Evolutionary conservation across 1,140 invertebrate genomes (phyloP).

Genomic region (Zaprionus camerounensis): DNA sequence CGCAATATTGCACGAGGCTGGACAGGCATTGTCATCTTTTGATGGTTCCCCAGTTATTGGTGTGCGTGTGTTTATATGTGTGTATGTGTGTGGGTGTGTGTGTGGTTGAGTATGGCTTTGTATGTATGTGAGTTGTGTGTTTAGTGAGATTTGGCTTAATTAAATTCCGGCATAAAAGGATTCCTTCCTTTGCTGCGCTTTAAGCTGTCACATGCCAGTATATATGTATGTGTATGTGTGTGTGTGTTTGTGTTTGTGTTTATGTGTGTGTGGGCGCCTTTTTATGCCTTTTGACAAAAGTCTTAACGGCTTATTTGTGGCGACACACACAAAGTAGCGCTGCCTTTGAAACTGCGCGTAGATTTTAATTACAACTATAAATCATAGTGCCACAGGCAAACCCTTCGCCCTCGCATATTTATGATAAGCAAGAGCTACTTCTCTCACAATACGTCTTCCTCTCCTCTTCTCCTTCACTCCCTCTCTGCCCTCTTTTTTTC

Average conservation of each 20-base stretch:
- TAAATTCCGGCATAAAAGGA: conserved; percentile 78
- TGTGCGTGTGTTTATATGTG: conserved; percentile 13
- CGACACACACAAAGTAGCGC: conserved; percentile 18
- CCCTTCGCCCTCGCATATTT: conserved; percentile 15
- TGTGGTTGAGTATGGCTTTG: not conserved
- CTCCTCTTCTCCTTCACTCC: not conserved
- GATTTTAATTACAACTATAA: conserved; percentile 81
- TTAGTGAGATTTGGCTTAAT: conserved; percentile 77
- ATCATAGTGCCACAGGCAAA: conserved; percentile 52
- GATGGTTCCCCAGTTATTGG: conserved; percentile 34
- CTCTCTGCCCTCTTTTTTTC: not conserved
- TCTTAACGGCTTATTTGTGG: conserved; percentile 67
- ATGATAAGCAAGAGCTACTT: conserved; percentile 13
- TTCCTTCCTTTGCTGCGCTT: conserved; percentile 52
- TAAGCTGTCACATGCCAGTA: conserved; percentile 35
- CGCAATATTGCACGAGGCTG: conserved; percentile 53
- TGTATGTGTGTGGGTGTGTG: conserved; percentile 12
- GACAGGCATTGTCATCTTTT: conserved; percentile 50
- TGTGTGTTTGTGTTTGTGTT: not conserved
- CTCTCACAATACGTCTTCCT: not conserved
- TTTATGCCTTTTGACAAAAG: conserved; percentile 78
- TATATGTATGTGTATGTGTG: not conserved
- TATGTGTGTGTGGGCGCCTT: conserved; percentile 24
- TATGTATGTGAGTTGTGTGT: conserved; percentile 57
- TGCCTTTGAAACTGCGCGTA: conserved; percentile 33